Conservation (phyloP, 2,113 vertebrate genomes). For the Tinamus guttatus region DNA sequence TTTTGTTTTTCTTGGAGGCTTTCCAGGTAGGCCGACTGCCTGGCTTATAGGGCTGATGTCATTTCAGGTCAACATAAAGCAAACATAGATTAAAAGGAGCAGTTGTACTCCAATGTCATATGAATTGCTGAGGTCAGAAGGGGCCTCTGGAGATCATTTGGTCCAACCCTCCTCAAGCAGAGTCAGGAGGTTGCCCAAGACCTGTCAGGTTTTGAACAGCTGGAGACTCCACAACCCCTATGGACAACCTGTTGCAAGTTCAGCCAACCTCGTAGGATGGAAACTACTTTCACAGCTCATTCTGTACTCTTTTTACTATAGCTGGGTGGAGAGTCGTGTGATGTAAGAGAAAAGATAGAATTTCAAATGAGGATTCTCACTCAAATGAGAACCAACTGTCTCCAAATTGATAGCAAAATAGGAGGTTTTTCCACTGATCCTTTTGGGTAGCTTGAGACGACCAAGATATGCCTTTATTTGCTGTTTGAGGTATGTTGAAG, state of each 20-base stretch:
- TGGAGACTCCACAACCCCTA: not conserved
- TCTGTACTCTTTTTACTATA: not conserved
- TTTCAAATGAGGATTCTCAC: not conserved
- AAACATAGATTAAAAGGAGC: not conserved
- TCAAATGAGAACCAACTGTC: not conserved
- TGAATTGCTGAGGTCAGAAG: not conserved
- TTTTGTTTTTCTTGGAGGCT: not conserved
- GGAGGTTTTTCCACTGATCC: not conserved
- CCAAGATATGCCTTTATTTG: not conserved
- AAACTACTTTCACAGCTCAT: not conserved
- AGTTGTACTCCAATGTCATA: rapidly evolving
- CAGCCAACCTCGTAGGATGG: not conserved
- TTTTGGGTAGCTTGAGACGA: not conserved
- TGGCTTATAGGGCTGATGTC: not conserved
- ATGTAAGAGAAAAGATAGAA: not conserved
- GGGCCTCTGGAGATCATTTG: not conserved
- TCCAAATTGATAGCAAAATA: not conserved
- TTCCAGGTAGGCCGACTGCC: not conserved
- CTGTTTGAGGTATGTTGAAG: not conserved
- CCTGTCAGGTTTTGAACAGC: not conserved
- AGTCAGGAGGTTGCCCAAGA: not conserved
- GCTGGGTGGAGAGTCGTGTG: not conserved
- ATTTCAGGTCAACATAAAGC: not conserved
- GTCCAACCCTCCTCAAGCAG: not conserved
- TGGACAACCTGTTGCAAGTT: not conserved